Evolutionary conservation across 2,888 invertebrate genomes (phyloP).

Genomic region (Abscondita cerata): DNA sequence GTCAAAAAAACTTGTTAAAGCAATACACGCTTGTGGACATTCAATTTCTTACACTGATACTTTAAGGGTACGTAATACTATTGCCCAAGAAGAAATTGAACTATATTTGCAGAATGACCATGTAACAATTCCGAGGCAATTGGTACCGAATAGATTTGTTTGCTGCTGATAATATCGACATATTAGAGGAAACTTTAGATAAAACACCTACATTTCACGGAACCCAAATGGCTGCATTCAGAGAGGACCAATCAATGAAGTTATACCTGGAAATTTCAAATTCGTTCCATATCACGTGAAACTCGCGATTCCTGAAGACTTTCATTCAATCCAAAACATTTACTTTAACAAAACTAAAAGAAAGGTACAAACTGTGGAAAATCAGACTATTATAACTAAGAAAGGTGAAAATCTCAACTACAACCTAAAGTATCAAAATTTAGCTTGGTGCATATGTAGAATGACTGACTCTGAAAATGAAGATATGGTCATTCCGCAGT

Average conservation of each 20-base stretch:
- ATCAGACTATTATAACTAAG: neutral
- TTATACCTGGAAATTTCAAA: neutral
- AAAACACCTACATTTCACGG: slow-evolving; percentile 36
- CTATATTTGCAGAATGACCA: neutral
- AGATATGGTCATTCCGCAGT: slow-evolving; percentile 5
- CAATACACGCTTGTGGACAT: slow-evolving; percentile 24
- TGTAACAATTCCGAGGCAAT: slow-evolving; percentile 13
- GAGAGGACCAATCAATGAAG: slow-evolving; percentile 17
- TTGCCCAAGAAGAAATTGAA: slow-evolving; percentile 34
- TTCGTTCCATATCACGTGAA: slow-evolving; percentile 6
- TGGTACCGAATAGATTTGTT: slow-evolving; percentile 28
- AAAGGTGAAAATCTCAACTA: neutral
- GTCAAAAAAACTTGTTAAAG: slow-evolving; percentile 24
- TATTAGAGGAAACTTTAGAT: slow-evolving; percentile 37
- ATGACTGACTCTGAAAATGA: neutral
- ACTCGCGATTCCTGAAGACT: slow-evolving; percentile 2
- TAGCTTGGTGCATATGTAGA: neutral
- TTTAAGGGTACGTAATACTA: slow-evolving; percentile 23
- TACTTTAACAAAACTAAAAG: neutral
- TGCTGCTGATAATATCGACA: slow-evolving; percentile 38
- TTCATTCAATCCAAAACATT: neutral
- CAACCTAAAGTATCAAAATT: neutral
- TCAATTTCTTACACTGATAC: slow-evolving; percentile 24
- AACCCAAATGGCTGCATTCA: slow-evolving; percentile 34
- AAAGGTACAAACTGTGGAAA: neutral